Evolutionary conservation across 2,113 vertebrate genomes (phyloP), one percentile per base, ranked within the genome.

Genomic region (Cygnus buccinator): DNA sequence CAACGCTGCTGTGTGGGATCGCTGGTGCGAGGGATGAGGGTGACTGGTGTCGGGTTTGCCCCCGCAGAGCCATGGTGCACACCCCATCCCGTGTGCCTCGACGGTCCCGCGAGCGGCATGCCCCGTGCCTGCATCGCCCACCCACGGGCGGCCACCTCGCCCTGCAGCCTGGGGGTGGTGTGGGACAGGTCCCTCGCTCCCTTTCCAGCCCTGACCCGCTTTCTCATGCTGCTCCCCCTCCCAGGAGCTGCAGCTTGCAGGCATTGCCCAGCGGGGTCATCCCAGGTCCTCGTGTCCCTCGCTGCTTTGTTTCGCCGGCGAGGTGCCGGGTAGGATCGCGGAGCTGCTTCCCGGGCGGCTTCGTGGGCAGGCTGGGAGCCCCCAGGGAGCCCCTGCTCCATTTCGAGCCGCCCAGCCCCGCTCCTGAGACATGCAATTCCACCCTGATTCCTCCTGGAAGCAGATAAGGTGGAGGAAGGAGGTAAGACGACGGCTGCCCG

Each of bases 11-110:
- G 2, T 0, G 0, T 2, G 18, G 63, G 59, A 12, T 18, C 20
- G 35, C 39, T 18, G 2, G 23, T 3, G 39, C 6, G 0, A 11
- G 43, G 73, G 16, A 4, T 5, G 25, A 10, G 7, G 44, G 10
- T 39, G 6, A 1, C 0, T 0, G 0, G 55, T 4, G 5, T 12
- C 3, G 44, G 33, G 26, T 39, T 52, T 52, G 23, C 4, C 50
- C 23, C 50, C 23, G 23, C 50, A 52, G 23, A 39, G 44, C 20
- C 37, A 26, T 9, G 35, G 5, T 14, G 76, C 19, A 15, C 21
- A 25, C 11, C 41, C 52, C 52, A 8, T 26, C 8, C 29, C 0
- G 0, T 2, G 48, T 18, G 54, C 35, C 10, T 13, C 0, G 0
- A 16, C 6, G 2, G 14, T 33, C 37, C 72, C 31, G 2, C 8